phyloP scores from a whole-genome alignment of 2,797 vertebrate genomes.

The Aeoliscus strigatus region DNA sequence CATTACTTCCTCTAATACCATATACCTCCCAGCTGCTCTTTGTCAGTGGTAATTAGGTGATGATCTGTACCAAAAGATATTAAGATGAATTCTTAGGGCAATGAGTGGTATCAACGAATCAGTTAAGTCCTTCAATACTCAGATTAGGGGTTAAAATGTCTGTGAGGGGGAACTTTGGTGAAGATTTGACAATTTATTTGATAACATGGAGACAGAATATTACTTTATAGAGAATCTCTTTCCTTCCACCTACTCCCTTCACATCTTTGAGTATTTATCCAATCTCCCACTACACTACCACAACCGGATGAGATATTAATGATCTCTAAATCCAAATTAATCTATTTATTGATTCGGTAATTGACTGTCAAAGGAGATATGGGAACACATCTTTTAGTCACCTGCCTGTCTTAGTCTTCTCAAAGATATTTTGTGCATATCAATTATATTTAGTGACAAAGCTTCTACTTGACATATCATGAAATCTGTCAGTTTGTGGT shows the following conservation, averaged over 20 bases:
- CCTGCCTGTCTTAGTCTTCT: constrained; percentile 4
- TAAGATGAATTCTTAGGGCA: no score
- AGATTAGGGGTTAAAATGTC: no score
- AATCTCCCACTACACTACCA: constrained; percentile 35
- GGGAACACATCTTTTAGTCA: constrained; percentile 48
- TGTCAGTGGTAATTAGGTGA: constrained; percentile 68
- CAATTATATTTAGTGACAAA: no score
- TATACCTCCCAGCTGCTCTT: constrained; percentile 67
- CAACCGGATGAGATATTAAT: constrained; percentile 56
- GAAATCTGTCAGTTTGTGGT: no score
- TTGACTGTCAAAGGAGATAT: constrained; percentile 17
- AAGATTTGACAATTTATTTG: constrained; percentile 37
- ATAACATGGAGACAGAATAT: constrained; percentile 41
- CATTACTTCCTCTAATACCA: constrained; percentile 69
- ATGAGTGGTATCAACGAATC: no score
- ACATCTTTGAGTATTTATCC: constrained; percentile 52
- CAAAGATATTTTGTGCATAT: no score
- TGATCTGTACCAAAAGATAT: constrained; percentile 66
- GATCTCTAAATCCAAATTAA: constrained; percentile 46
- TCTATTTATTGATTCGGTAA: constrained; percentile 41
- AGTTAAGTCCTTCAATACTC: no score
- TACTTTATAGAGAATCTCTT: constrained; percentile 50
- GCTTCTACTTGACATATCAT: no score
- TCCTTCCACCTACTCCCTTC: no score
- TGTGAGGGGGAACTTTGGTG: no score